phyloP scores from a whole-genome alignment of 1,140 invertebrate genomes.

The Lethrus apterus region DNA sequence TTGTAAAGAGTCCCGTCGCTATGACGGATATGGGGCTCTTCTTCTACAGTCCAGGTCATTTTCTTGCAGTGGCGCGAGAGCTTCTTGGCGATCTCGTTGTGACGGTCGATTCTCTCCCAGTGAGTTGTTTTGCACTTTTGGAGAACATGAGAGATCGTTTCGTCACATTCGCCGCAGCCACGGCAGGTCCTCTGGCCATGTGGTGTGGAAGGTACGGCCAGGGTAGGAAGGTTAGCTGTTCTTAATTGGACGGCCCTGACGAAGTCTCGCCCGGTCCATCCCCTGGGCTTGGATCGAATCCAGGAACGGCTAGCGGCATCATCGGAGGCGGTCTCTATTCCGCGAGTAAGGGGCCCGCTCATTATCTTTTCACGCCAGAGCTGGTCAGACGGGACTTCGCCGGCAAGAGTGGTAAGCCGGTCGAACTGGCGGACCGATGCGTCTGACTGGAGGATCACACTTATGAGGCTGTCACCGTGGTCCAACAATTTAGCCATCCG shows the following conservation, averaged over 20 bases:
- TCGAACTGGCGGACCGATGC: too few species aligned
- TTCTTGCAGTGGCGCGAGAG: conserved; percentile 3
- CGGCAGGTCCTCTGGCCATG: background rate
- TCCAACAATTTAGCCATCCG: background rate
- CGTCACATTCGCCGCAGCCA: conserved; percentile 8
- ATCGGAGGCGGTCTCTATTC: background rate
- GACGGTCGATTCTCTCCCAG: conserved; percentile 11
- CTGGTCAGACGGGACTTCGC: too few species aligned
- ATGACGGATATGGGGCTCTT: conserved; percentile 15
- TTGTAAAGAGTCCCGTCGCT: conserved; percentile 5
- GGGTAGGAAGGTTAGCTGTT: conserved; percentile 18
- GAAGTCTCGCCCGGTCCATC: conserved; percentile 20
- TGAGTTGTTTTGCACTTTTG: conserved; percentile 19
- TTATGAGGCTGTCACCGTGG: background rate
- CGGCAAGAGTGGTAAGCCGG: background rate
- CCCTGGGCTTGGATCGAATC: background rate
- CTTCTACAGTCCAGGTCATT: conserved; percentile 6
- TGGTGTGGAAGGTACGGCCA: conserved; percentile 13
- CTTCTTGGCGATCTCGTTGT: conserved; percentile 13
- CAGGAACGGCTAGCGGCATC: background rate
- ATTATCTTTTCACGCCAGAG: background rate
- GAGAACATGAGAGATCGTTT: conserved; percentile 22
- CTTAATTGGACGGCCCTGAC: conserved; percentile 20
- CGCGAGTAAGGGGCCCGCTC: background rate
- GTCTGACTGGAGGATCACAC: background rate